phyloP scores from a whole-genome alignment of 2,113 vertebrate genomes.

The Spermophilus dauricus region DNA sequence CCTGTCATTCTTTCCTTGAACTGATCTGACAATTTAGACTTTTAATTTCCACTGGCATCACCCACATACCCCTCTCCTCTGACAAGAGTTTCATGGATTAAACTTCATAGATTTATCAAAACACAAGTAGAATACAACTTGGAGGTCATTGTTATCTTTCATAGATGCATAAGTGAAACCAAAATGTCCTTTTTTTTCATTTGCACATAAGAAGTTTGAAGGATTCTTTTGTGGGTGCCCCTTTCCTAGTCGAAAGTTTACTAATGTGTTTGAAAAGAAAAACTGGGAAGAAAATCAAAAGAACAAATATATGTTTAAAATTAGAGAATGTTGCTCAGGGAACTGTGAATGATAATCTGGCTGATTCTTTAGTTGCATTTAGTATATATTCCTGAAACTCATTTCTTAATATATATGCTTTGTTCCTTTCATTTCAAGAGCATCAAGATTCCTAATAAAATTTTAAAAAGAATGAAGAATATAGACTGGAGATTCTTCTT shows the following conservation, averaged over 20 bases:
- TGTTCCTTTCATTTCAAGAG: conserved; percentile 1
- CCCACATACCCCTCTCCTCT: background rate
- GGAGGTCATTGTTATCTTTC: background rate
- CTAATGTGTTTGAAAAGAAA: background rate
- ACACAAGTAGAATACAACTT: background rate
- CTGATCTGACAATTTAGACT: background rate
- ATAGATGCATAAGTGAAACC: background rate
- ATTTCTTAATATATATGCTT: background rate
- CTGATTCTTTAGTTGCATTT: background rate
- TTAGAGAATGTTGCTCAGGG: background rate
- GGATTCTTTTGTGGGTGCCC: background rate
- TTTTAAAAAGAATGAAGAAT: background rate
- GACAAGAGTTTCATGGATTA: background rate
- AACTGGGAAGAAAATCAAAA: background rate
- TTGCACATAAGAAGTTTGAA: background rate
- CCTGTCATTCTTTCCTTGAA: background rate
- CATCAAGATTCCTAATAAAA: background rate
- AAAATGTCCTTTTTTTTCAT: background rate
- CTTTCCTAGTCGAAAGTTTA: background rate
- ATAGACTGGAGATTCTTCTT: background rate
- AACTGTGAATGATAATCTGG: background rate
- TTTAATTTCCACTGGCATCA: background rate
- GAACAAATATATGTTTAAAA: background rate
- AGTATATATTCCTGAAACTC: conserved; percentile 10
- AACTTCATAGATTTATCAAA: background rate